Evolutionary conservation across 2,113 vertebrate species (phyloP), one percentile per base, ranked within the genome.

Genomic region (Rousettus leschenaultii): DNA sequence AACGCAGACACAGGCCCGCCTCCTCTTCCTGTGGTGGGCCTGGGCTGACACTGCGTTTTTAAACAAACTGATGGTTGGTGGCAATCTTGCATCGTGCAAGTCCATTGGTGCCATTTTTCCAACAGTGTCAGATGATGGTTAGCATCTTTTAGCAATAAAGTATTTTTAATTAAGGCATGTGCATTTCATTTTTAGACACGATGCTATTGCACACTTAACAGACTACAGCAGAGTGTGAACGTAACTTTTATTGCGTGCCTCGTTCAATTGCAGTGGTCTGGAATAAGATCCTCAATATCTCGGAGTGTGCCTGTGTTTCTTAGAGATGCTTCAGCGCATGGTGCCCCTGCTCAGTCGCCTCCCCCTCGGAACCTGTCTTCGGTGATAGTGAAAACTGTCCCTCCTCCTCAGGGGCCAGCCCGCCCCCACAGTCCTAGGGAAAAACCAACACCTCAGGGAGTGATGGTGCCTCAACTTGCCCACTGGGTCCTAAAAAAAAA

Each of bases 1-100:
- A 38, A 11, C n/a, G 0, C 0, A 24, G 18, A 7, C 7, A 6
- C 14, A 9, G 7, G 38, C 24, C 8, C 55, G 2, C 26, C 55
- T 61, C 24, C 78, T 38, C 59, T n/a, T 18, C 10, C 3, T 40
- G 24, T 2, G 3, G 15, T 30, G 6, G 16, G 35, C 78, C 19
- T 30, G 6, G 16, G 35, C 78, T 19, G 78, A 59, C 8, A 10
- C 35, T 40, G 78, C 4, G 5, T 30, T 82, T 55, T 57, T 30
- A 28, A 43, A 59, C 78, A 30, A 61, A 61, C 2, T 16, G 55
- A 43, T 3, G 26, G 78, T 30, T 19, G 61, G 78, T 12, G 38
- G 38, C 55, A 61, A 30, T 10, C 53, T 26, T 82, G 78, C 55
- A 19, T 19, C 43, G 10, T 11, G 43, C 43, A 48, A 75, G 16